A percentile compares a stretch with the other conserved stretches of the same genome.
phyloP scores from a whole-genome alignment of 2,888 invertebrate species.

The Rhorus exstirpatorius region DNA sequence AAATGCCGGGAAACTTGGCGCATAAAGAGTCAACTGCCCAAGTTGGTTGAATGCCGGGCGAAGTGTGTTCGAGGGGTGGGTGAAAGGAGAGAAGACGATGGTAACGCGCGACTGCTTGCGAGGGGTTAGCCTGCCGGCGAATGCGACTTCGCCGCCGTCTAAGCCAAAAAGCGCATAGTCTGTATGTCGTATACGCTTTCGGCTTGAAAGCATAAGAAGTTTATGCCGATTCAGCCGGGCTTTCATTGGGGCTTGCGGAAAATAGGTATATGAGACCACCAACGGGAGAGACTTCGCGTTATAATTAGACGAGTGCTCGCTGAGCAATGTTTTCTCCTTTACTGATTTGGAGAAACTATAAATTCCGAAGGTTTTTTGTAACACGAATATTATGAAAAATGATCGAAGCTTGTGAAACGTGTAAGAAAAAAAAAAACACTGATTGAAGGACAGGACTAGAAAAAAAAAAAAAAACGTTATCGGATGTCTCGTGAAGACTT shows the following conservation, averaged over 20 bases:
- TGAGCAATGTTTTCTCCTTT: background rate
- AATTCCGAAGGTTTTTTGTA: too few species aligned
- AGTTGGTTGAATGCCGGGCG: slow-evolving; percentile 83
- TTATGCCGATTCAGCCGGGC: slow-evolving; percentile 63
- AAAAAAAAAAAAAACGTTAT: too few species aligned
- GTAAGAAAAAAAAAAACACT: too few species aligned
- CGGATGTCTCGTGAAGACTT: too few species aligned
- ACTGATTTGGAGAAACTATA: background rate
- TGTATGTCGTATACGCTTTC: background rate
- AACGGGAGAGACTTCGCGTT: slow-evolving; percentile 69
- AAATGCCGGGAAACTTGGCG: slow-evolving; percentile 84
- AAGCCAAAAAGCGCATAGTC: slow-evolving; percentile 19
- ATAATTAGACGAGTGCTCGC: slow-evolving; percentile 77
- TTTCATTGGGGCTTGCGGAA: slow-evolving; percentile 37
- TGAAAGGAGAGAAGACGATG: slow-evolving; percentile 6
- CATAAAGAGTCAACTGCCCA: slow-evolving; percentile 85
- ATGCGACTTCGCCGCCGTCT: slow-evolving; percentile 14
- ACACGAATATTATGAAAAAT: too few species aligned
- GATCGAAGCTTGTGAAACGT: too few species aligned
- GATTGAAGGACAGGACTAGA: too few species aligned
- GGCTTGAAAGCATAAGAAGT: slow-evolving; percentile 29
- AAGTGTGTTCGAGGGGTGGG: slow-evolving; percentile 49
- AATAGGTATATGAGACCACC: background rate
- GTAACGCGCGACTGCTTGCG: slow-evolving; percentile 15
- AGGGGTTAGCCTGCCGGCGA: slow-evolving; percentile 16